Conservation (phyloP, 92 coral and sea anemone species). For the Siderastrea siderea region DNA sequence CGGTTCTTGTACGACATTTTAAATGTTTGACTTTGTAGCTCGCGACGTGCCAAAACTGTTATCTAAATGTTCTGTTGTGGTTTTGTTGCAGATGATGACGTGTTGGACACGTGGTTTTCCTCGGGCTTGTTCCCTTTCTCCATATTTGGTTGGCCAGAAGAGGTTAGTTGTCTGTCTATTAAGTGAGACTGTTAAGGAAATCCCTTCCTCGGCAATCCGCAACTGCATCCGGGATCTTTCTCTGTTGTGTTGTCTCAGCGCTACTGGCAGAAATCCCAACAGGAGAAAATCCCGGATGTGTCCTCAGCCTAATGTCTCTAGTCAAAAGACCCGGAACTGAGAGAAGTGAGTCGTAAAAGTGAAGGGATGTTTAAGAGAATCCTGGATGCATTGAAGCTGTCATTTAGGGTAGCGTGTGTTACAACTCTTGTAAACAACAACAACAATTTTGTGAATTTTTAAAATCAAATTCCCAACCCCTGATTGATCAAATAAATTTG, state of each 20-base stretch:
- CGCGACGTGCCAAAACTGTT: background rate
- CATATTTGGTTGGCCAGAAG: constrained; percentile 99
- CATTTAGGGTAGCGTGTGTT: too few species aligned
- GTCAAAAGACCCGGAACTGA: background rate
- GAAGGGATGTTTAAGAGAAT: background rate
- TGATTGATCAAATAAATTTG: too few species aligned
- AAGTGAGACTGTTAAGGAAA: background rate
- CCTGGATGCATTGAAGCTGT: background rate
- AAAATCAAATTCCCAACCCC: too few species aligned
- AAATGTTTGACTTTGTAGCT: too few species aligned
- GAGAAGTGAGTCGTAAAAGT: background rate
- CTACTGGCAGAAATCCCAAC: background rate
- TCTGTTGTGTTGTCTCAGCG: background rate
- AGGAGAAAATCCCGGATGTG: background rate
- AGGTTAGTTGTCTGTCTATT: constrained; percentile 58
- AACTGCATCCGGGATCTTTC: background rate
- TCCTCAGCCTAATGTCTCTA: background rate
- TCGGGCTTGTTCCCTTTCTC: constrained; percentile 98
- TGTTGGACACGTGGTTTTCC: constrained; percentile 98
- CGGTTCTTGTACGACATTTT: background rate
- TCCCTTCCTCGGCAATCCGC: background rate
- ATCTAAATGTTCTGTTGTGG: background rate
- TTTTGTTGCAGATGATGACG: constrained; percentile 90
- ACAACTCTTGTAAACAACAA: too few species aligned
- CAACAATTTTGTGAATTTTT: too few species aligned